Evolutionary conservation across 2,113 vertebrate species (phyloP).

Genomic region (Geococcyx californianus): DNA sequence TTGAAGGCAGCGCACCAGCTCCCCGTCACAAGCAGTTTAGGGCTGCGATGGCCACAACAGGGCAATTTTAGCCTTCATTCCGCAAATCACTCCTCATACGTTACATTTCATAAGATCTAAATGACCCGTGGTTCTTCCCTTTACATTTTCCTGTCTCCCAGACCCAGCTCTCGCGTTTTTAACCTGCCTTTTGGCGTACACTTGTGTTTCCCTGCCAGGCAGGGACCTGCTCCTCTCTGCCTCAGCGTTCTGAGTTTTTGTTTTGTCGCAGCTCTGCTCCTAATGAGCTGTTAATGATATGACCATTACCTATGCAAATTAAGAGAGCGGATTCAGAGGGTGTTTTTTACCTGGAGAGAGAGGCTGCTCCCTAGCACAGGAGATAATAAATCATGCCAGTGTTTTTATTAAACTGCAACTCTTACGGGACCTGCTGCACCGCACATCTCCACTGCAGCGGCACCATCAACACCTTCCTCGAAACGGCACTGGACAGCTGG

Average conservation of each 20-base stretch:
- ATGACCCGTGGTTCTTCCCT: neutral
- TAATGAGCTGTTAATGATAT: slow-evolving; percentile 71
- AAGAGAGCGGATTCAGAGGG: neutral
- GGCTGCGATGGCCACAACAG: neutral
- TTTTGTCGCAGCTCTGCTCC: slow-evolving; percentile 22
- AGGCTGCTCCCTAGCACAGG: neutral
- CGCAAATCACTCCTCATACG: neutral
- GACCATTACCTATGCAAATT: slow-evolving; percentile 72
- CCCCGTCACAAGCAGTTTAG: neutral
- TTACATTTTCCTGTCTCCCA: neutral
- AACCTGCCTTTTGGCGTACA: neutral
- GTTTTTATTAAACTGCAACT: slow-evolving; percentile 32
- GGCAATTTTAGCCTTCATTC: neutral
- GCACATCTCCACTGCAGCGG: accelerated
- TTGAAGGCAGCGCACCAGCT: neutral
- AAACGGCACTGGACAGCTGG: neutral
- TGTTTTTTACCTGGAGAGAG: neutral
- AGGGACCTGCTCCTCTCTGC: neutral
- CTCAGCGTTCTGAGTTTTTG: neutral
- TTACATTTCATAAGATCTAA: neutral
- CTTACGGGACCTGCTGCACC: neutral
- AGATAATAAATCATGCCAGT: slow-evolving; percentile 56
- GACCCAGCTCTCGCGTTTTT: neutral
- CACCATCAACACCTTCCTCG: neutral
- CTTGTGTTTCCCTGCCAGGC: neutral